Evolutionary conservation across 2,888 invertebrate genomes (phyloP).

Genomic region (Cephus pygmeus): DNA sequence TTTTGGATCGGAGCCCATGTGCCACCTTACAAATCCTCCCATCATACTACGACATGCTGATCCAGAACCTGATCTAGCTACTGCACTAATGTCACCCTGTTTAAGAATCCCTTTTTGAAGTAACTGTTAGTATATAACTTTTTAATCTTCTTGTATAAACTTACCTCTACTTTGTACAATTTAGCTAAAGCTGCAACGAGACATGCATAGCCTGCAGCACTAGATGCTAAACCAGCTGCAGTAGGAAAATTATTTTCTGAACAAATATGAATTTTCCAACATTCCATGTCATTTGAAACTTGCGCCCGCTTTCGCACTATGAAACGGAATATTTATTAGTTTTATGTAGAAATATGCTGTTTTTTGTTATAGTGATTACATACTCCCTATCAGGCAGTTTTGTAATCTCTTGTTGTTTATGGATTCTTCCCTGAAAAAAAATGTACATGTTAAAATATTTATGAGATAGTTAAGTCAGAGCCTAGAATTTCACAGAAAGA

Average conservation of each 20-base stretch:
- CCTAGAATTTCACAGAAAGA: not conserved
- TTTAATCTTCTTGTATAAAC: not conserved
- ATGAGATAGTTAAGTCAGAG: not conserved
- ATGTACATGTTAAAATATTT: conserved; percentile 12
- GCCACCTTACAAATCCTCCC: conserved; percentile 97
- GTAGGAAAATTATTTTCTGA: conserved; percentile 98
- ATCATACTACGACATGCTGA: conserved; percentile 95
- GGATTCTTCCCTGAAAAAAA: conserved; percentile 73
- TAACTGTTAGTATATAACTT: not conserved
- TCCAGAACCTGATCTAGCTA: conserved; percentile 91
- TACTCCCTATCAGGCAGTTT: conserved; percentile 81
- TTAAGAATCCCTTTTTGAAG: not conserved
- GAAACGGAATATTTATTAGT: conserved; percentile 16
- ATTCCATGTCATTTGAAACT: conserved; percentile 65
- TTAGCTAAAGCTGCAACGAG: conserved; percentile 77
- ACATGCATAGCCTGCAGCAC: conserved; percentile 98
- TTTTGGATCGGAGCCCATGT: conserved; percentile 73
- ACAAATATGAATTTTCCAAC: conserved; percentile 84
- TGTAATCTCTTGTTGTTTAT: conserved; percentile 79
- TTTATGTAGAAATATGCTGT: not conserved
- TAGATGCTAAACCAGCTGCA: conserved; percentile 97
- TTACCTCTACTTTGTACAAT: conserved; percentile 77
- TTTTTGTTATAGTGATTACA: conserved; percentile 47
- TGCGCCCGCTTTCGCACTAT: conserved; percentile 68
- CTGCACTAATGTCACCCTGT: conserved; percentile 76